A percentile compares a stretch with the other conserved stretches of the same genome.
phyloP scores from a whole-genome alignment of 2,113 vertebrate species.

The Polypterus senegalus region DNA sequence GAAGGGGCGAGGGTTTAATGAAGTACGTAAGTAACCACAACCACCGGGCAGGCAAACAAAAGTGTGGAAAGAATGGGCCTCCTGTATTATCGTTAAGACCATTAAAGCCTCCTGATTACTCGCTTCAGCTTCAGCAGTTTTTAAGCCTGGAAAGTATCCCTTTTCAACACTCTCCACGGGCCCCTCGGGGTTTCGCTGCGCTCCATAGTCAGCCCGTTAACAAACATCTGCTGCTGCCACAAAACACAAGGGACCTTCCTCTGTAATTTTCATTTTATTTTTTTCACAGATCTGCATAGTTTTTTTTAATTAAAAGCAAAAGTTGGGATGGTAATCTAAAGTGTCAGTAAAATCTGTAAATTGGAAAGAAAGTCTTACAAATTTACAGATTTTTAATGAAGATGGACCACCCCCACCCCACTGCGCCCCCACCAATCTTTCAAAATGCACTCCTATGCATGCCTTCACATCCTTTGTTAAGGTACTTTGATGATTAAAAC shows the following conservation, averaged over 20 bases:
- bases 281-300: slow-evolving; percentile 21
- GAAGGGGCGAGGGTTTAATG: no score
- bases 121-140: slow-evolving; percentile 18
- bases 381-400: slow-evolving; percentile 36
- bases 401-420: slow-evolving; percentile 22
- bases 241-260: slow-evolving; percentile 32
- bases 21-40: no score
- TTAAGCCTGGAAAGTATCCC: slow-evolving; percentile 8
- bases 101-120: slow-evolving; percentile 17
- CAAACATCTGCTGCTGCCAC: slow-evolving; percentile 37
- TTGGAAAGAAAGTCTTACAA: slow-evolving; percentile 34
- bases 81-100: slow-evolving; percentile 1
- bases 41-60: no score
- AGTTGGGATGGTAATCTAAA: slow-evolving; percentile 30
- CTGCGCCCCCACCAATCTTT: slow-evolving; percentile 8
- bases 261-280: slow-evolving; percentile 28
- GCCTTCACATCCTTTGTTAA: slow-evolving; percentile 44
- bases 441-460: slow-evolving; percentile 28
- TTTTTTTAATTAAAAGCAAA: slow-evolving; percentile 56
- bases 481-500: slow-evolving; percentile 71
- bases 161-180: slow-evolving; percentile 24
- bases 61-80: no score
- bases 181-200: slow-evolving; percentile 21
- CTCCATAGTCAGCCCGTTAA: slow-evolving; percentile 36
- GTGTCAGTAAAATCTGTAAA: slow-evolving; percentile 29